Conservation (phyloP, 2,888 invertebrate genomes). For the Drosophila paranaensis region DNA sequence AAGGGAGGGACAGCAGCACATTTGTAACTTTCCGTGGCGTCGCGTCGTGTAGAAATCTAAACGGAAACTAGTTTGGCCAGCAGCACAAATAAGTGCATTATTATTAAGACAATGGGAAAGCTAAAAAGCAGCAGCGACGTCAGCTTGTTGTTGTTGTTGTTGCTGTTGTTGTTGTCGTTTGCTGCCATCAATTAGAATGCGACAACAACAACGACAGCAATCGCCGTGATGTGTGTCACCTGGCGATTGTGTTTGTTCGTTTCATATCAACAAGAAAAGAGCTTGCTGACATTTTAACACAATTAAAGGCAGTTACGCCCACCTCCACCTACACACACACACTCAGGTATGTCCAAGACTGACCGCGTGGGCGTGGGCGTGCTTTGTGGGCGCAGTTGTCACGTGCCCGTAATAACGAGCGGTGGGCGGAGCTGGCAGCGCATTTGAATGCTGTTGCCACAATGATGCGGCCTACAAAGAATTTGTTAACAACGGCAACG, state of each 20-base stretch:
- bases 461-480: conserved; percentile 70
- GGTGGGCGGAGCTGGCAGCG: background rate
- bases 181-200: conserved; percentile 67
- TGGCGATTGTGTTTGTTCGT: conserved; percentile 43
- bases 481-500: conserved; percentile 52
- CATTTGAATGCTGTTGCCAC: conserved; percentile 48
- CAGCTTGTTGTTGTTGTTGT: conserved; percentile 8
- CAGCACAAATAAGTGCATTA: conserved; percentile 66
- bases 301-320: conserved; percentile 76
- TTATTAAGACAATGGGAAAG: conserved; percentile 50
- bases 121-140: conserved; percentile 14
- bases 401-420: conserved; percentile 73
- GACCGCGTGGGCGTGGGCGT: conserved; percentile 23
- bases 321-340: conserved; percentile 16
- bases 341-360: conserved; percentile 40
- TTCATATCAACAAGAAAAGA: conserved; percentile 25
- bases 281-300: conserved; percentile 40
- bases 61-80: conserved; percentile 69
- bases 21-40: conserved; percentile 46
- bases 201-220: conserved; percentile 17
- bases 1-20: conserved; percentile 16
- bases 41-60: conserved; percentile 58
- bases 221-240: conserved; percentile 45
- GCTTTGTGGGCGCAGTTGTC: conserved; percentile 77
- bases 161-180: background rate